Conservation (phyloP, 2,888 invertebrate species). For the Ceratothoa steindachneri region DNA sequence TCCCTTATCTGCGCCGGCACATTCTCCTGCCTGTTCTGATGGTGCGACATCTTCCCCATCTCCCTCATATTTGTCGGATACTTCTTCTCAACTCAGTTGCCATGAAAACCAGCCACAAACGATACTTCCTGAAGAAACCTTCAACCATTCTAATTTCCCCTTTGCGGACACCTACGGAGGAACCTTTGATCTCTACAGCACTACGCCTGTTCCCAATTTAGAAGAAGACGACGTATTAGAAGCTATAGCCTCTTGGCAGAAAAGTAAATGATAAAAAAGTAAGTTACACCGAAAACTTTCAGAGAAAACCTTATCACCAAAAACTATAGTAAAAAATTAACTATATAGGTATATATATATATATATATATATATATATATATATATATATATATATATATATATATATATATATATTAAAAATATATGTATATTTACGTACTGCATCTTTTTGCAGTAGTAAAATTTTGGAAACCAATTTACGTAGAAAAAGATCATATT, state of each 20-base stretch:
- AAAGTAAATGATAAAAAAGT: not conserved
- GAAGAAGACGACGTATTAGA: not conserved
- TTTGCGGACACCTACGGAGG: slow-evolving; percentile 1
- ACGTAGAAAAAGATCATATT: too few relatives aligned
- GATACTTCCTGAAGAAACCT: slow-evolving; percentile 1
- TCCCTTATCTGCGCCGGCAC: slow-evolving; percentile 24
- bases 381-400: slow-evolving; percentile 5
- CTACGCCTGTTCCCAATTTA: not conserved
- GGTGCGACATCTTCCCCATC: slow-evolving; percentile 27
- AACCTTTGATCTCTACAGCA: slow-evolving; percentile 9
- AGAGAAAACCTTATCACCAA: too few relatives aligned
- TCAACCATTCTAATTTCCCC: not conserved
- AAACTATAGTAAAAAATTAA: not conserved
- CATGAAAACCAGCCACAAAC: not conserved
- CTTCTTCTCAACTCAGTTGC: slow-evolving; percentile 15
- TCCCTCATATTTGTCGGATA: slow-evolving; percentile 28
- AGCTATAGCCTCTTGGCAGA: slow-evolving; percentile 8
- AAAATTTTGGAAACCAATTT: too few relatives aligned
- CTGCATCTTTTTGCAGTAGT: not conserved
- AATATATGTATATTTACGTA: not conserved
- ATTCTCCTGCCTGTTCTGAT: slow-evolving; percentile 34
- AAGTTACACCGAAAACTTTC: not conserved
- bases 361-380: slow-evolving; percentile 4
- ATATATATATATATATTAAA: slow-evolving; percentile 9
- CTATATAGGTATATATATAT: slow-evolving; percentile 13